These are phyloP conservation scores for Sebastes matsubarae DNA, from an alignment of 2,797 vertebrate genomes.

Conservation along the genomic window DNA sequence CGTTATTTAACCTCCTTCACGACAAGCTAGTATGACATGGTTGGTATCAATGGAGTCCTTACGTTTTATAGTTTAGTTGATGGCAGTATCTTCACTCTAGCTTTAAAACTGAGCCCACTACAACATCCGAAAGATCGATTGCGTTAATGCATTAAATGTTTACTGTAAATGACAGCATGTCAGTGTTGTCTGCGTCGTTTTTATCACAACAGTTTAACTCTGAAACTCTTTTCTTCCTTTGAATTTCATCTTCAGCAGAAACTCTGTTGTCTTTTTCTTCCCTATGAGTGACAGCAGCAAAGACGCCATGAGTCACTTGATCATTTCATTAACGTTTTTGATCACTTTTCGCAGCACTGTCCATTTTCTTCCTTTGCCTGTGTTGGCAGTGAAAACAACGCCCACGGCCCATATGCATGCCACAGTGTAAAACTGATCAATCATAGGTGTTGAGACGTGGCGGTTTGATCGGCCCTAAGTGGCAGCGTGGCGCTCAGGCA, in stretches of 20 bases:
- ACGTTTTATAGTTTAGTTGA: too few relatives aligned
- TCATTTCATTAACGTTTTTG: conserved; percentile 67
- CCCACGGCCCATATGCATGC: conserved; percentile 70
- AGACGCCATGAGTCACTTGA: conserved; percentile 46
- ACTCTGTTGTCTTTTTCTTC: background rate
- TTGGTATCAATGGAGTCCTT: too few relatives aligned
- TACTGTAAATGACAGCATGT: background rate
- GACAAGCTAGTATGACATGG: too few relatives aligned
- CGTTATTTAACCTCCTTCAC: too few relatives aligned
- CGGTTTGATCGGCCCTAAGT: conserved; percentile 44
- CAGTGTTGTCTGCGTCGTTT: background rate
- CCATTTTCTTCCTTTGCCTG: conserved; percentile 38
- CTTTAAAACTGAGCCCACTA: too few relatives aligned
- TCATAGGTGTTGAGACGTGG: conserved; percentile 72
- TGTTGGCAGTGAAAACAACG: conserved; percentile 70
- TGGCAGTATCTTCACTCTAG: too few relatives aligned
- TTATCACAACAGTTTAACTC: background rate
- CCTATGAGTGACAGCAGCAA: background rate
- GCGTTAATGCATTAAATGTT: too few relatives aligned
- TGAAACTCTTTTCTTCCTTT: background rate
- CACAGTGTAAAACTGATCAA: conserved; percentile 71
- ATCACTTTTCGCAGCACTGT: conserved; percentile 67
- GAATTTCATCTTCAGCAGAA: background rate
- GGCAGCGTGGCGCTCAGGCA: conserved; percentile 61
- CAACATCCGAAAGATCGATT: too few relatives aligned